These are phyloP conservation scores for Diadema setosum DNA, from an alignment of 35 echinoderm and acorn worm species.

Conservation along the genomic window DNA sequence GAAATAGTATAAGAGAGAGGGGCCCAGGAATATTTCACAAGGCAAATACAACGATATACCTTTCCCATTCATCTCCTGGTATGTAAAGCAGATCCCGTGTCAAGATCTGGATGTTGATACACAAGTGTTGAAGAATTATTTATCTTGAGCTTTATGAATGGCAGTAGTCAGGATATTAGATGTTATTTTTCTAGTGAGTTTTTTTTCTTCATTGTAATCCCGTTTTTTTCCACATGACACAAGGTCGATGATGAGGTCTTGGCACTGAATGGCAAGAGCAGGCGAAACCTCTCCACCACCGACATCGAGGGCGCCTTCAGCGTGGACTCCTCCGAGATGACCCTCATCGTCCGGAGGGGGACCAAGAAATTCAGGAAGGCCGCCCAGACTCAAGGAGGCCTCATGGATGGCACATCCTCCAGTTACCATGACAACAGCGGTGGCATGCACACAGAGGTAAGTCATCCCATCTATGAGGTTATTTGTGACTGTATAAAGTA, in stretches of 20 bases:
- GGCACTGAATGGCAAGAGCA: conserved; percentile 1
- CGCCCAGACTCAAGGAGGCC: not conserved
- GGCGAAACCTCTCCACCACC: not conserved
- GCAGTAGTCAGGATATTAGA: not conserved
- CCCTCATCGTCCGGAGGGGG: not conserved
- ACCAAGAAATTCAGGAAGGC: not conserved
- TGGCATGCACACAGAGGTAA: too few species aligned
- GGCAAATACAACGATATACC: too few species aligned
- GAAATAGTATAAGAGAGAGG: too few species aligned
- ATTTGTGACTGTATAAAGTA: too few species aligned
- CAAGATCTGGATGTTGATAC: not conserved
- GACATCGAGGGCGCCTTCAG: not conserved
- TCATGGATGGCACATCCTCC: not conserved
- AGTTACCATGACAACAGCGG: not conserved
- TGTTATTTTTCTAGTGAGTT: too few species aligned
- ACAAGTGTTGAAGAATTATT: not conserved
- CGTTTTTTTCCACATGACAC: not conserved
- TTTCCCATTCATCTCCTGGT: too few species aligned
- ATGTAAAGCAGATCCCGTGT: too few species aligned
- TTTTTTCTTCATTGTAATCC: too few species aligned
- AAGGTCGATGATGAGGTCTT: conserved; percentile 16
- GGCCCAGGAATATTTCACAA: too few species aligned
- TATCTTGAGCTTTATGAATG: not conserved
- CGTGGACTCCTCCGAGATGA: not conserved
- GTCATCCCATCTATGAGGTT: too few species aligned